phyloP scores from a whole-genome alignment of 2,888 invertebrate species.

The Odontothrips loti region DNA sequence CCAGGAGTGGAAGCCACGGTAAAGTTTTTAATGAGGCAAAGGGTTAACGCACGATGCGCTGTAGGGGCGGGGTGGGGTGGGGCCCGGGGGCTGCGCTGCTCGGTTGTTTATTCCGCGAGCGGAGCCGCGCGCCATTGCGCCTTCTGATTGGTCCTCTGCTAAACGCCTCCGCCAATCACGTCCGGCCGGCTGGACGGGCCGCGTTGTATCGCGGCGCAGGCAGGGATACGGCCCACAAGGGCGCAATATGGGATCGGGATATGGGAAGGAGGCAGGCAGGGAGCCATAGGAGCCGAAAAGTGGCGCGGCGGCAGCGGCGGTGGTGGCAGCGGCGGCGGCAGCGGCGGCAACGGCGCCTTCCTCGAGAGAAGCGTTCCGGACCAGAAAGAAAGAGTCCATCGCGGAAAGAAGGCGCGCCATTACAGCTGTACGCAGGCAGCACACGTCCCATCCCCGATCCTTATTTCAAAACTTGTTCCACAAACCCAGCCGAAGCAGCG shows the following conservation, averaged over 20 bases:
- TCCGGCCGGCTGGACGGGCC: background rate
- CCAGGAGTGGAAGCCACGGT: background rate
- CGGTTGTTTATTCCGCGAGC: background rate
- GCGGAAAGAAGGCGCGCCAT: background rate
- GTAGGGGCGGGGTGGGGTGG: background rate
- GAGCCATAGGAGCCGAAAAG: too few species aligned
- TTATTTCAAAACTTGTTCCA: conserved; percentile 12
- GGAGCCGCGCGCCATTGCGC: background rate
- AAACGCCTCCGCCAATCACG: background rate
- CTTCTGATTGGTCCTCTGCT: background rate
- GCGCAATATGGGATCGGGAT: background rate
- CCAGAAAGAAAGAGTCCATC: background rate
- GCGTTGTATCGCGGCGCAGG: background rate
- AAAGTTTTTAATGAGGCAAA: conserved; percentile 18
- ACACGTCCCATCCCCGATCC: background rate
- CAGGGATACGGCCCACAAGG: background rate
- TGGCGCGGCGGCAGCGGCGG: too few species aligned
- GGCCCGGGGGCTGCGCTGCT: background rate
- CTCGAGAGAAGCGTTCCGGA: background rate
- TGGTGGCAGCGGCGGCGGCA: too few species aligned
- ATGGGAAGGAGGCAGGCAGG: too few species aligned
- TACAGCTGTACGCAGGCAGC: background rate
- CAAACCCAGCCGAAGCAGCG: background rate
- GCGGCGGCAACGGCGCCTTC: too few species aligned
- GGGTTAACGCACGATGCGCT: background rate